These are phyloP conservation scores for Fulmarus glacialis DNA, from an alignment of 2,113 vertebrate genomes.

Conservation along the genomic window DNA sequence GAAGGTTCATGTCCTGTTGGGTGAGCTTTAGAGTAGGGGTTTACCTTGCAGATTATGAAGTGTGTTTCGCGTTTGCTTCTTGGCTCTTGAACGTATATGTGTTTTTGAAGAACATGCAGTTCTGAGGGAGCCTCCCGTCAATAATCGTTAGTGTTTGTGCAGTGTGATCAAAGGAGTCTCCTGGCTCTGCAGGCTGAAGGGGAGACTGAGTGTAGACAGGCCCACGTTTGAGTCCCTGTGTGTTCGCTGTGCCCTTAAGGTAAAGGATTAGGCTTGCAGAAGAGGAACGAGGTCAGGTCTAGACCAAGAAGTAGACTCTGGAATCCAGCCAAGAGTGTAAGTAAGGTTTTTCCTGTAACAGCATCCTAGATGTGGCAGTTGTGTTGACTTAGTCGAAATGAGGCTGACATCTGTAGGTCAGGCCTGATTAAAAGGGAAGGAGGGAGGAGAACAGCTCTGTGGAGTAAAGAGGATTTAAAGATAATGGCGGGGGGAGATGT, in stretches of 20 bases:
- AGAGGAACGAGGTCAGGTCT: slow-evolving; percentile 44
- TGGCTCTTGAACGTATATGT: neutral
- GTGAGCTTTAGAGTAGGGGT: neutral
- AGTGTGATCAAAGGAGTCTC: neutral
- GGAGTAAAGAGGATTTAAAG: slow-evolving; percentile 37
- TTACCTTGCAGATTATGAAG: neutral
- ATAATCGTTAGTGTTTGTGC: neutral
- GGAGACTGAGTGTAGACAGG: neutral
- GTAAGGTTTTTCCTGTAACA: slow-evolving; percentile 46
- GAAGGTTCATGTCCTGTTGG: neutral
- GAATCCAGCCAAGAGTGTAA: slow-evolving; percentile 42
- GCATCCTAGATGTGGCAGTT: slow-evolving; percentile 48
- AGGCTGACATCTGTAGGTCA: slow-evolving; percentile 60
- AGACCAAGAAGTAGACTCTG: slow-evolving; percentile 39
- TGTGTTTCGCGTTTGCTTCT: neutral
- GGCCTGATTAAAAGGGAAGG: slow-evolving; percentile 55
- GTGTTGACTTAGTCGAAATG: slow-evolving; percentile 57
- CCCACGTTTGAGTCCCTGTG: neutral
- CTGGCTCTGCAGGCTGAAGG: neutral
- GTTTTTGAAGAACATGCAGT: slow-evolving; percentile 15
- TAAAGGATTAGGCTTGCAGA: slow-evolving; percentile 43
- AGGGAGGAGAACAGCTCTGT: slow-evolving; percentile 8
- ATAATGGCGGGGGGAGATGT: neutral
- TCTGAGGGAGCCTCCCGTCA: neutral
- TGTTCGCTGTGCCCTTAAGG: slow-evolving; percentile 32